Base-by-base conservation (phyloP, 2,888 invertebrate genomes). In the Platynereis dumerilii region DNA sequence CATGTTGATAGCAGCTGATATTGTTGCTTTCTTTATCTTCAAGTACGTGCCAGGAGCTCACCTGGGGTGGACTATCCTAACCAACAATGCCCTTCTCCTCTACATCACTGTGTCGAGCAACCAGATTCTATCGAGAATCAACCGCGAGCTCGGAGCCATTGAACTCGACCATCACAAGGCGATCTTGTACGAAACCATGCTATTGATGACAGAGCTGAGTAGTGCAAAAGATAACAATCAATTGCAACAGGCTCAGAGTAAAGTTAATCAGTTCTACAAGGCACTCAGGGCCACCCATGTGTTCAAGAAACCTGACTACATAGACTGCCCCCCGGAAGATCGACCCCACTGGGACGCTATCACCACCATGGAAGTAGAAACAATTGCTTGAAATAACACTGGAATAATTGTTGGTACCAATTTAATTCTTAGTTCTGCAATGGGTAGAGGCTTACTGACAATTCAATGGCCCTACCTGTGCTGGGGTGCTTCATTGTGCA, bases 51-150 rank as follows among this genome's bases (percentile, higher is more conserved):
- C 42, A 17, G 10, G 10, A 15, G 45, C 60, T 2, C 60, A 65
- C 29, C 60, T 65, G 5, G 57, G 57, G 22, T 66, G 66, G 66
- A 66, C 66, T 15, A 34, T 66, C 22, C 55, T 66, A 20, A 56
- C 57, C 57, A 66, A 66, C 58, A 58, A 66, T 28, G 60, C 29
- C 29, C 39, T 20, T n/a, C 10, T 61, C 1, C 2, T 62, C 54
- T 12, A 20, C 57, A 62, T 57, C 34, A 34, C 42, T 15, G 42
- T 34, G n/a, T 17, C 34, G 26, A 20, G 42, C 2, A 24, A 26
- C 24, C 45, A 53, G 2, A 12, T 57, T 12, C 3, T 28, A 7
- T n/a, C 24, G 2, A n/a, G 65, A 2, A 29, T 65, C 22, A 22
- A 52, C 24, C 26, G 22, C 2, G 58, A 39, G 10, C n/a, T 22